A percentile compares a stretch with the other conserved stretches of the same genome.
Conservation (phyloP, 2,113 vertebrate species). For the Nestor notabilis region DNA sequence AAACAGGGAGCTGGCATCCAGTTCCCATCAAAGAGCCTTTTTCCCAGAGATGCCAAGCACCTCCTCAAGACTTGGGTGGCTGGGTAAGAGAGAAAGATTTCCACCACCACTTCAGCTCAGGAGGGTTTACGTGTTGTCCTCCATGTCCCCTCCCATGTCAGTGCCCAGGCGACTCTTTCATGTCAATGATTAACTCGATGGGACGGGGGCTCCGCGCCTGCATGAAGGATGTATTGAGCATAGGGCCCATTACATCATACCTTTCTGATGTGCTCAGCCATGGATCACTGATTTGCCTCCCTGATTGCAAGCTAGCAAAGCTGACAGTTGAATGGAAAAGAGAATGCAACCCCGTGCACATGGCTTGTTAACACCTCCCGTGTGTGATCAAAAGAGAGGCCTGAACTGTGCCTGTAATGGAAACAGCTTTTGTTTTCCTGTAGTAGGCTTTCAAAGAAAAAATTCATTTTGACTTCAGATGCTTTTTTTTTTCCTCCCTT, state of each 20-base stretch:
- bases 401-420: neutral
- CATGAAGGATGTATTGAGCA: neutral
- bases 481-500: neutral
- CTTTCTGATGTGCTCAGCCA: neutral
- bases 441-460: neutral
- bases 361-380: neutral
- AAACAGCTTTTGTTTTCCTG: neutral
- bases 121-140: fast-evolving
- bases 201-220: neutral
- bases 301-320: neutral
- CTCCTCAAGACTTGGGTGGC: neutral
- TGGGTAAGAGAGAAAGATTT: neutral
- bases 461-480: neutral
- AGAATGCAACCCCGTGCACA: neutral
- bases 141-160: neutral
- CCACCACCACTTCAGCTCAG: neutral
- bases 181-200: neutral
- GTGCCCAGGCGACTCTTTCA: neutral
- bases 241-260: neutral
- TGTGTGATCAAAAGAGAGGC: neutral
- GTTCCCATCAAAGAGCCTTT: neutral
- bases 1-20: neutral
- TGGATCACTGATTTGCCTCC: neutral
- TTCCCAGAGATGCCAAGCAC: neutral
- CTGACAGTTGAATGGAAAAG: neutral